Evolutionary conservation across 2,888 invertebrate species (phyloP).

Genomic region (Tetranychus truncatus): DNA sequence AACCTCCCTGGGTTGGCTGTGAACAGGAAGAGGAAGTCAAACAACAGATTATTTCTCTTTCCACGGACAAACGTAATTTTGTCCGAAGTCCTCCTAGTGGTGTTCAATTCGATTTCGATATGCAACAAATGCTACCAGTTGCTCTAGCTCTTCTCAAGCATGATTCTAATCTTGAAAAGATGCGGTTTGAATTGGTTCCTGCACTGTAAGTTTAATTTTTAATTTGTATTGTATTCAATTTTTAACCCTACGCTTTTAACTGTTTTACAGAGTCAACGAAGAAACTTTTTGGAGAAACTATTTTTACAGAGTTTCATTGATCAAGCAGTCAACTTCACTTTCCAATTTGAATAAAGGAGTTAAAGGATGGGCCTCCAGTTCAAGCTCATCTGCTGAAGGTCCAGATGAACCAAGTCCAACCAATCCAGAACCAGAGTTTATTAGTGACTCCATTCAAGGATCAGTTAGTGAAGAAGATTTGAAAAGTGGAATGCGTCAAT

Average conservation of each 20-base stretch:
- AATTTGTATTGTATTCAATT: background rate
- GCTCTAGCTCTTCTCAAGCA: slow-evolving; percentile 84
- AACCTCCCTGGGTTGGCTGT: slow-evolving; percentile 75
- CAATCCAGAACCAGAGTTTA: slow-evolving; percentile 44
- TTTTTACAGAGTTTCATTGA: slow-evolving; percentile 93
- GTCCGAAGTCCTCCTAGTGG: slow-evolving; percentile 87
- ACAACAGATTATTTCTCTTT: slow-evolving; percentile 82
- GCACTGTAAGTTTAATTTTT: slow-evolving; percentile 61
- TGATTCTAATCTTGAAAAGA: slow-evolving; percentile 86
- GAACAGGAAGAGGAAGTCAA: slow-evolving; percentile 86
- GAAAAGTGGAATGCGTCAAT: slow-evolving; percentile 53
- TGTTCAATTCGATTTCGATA: slow-evolving; percentile 86
- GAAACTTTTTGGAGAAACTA: slow-evolving; percentile 99
- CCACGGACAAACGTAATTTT: slow-evolving; percentile 91
- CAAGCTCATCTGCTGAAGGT: slow-evolving; percentile 25
- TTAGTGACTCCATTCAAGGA: slow-evolving; percentile 53
- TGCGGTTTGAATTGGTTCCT: slow-evolving; percentile 97
- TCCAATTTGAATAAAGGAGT: slow-evolving; percentile 32
- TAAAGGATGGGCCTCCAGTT: slow-evolving; percentile 22
- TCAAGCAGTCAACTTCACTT: slow-evolving; percentile 83
- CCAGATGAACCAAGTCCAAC: slow-evolving; percentile 27
- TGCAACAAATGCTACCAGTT: slow-evolving; percentile 73
- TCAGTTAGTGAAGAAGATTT: slow-evolving; percentile 41
- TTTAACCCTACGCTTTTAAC: background rate
- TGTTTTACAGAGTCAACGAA: slow-evolving; percentile 53